These are phyloP conservation scores for Haliclona indistincta DNA, from an alignment of 37 sponge, comb jelly and placozoan species.

Conservation along the genomic window DNA sequence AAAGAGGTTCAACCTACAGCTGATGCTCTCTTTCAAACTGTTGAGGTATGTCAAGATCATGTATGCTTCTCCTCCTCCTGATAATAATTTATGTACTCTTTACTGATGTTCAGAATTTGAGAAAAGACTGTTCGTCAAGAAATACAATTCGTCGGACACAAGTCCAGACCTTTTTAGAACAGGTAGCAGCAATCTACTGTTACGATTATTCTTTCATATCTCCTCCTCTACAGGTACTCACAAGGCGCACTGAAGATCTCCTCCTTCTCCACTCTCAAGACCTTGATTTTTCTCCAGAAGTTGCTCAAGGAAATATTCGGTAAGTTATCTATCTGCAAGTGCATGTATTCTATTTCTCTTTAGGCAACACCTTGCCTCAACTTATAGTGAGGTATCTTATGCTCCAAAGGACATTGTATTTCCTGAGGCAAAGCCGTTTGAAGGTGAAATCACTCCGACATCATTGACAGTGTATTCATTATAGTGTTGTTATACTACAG, in stretches of 20 bases:
- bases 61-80: neutral
- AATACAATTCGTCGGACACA: neutral
- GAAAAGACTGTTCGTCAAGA: neutral
- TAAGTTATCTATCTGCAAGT: conserved; percentile 4
- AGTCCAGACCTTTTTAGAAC: conserved; percentile 3
- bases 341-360: neutral
- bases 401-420: conserved; percentile 6
- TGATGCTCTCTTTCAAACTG: conserved; percentile 21
- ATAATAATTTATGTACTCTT: too few relatives aligned
- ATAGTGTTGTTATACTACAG: neutral
- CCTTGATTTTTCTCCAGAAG: conserved; percentile 36
- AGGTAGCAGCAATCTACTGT: too few relatives aligned
- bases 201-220: neutral
- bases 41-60: conserved; percentile 37
- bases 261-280: conserved; percentile 54
- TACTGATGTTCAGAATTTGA: neutral
- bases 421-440: neutral
- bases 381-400: neutral
- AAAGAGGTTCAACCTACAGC: conserved; percentile 62
- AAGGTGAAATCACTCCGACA: neutral
- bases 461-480: too few relatives aligned
- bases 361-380: conserved; percentile 31
- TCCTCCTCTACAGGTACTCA: conserved; percentile 13
- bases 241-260: conserved; percentile 37
- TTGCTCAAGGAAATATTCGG: conserved; percentile 45